Conservation (phyloP, 2,113 vertebrate genomes). For the Thinocorus orbignyianus region DNA sequence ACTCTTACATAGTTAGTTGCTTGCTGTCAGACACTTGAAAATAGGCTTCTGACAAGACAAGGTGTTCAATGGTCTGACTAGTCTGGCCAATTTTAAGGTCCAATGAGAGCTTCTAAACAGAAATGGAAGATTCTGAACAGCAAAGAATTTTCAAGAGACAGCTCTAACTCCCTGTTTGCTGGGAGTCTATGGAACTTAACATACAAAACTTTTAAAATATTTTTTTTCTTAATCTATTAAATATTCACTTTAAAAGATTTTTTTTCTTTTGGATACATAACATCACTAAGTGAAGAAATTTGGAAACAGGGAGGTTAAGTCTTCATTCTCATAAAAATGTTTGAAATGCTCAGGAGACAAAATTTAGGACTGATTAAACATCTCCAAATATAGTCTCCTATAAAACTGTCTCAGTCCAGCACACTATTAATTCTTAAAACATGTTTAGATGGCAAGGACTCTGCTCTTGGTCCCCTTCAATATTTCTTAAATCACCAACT, state of each 20-base stretch:
- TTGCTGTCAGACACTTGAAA: background rate
- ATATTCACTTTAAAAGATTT: background rate
- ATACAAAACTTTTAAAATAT: background rate
- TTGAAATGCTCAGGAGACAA: background rate
- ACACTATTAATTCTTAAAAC: background rate
- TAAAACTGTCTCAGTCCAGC: background rate
- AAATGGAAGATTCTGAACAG: background rate
- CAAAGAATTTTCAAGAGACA: background rate
- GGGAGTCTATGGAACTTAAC: background rate
- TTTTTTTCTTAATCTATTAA: background rate
- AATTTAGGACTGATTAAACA: background rate
- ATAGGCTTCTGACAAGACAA: background rate
- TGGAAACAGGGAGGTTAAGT: background rate
- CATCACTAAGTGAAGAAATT: background rate
- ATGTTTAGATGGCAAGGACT: background rate
- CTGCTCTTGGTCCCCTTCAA: background rate
- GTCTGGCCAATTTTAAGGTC: background rate
- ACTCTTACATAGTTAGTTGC: background rate
- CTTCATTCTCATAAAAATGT: background rate
- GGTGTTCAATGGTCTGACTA: background rate
- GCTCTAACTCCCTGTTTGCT: background rate
- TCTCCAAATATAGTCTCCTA: background rate
- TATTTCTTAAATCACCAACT: background rate
- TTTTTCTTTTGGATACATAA: background rate
- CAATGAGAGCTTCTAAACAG: background rate